Percentiles rank a stretch among this genome's conserved stretches.
Conservation (phyloP, 2,113 vertebrate genomes). For the Rafetus swinhoei region DNA sequence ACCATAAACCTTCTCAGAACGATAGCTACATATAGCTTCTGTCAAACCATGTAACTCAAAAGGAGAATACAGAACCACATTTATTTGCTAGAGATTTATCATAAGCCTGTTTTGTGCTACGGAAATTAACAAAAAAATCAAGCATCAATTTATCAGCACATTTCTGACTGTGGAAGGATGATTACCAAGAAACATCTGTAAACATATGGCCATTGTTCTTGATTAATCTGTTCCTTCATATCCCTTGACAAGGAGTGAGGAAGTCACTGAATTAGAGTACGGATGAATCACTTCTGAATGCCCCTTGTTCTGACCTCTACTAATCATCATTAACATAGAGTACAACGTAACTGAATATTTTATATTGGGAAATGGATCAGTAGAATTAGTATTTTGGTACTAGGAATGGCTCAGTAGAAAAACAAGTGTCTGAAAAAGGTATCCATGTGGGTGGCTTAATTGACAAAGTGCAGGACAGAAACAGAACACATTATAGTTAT, state of each 20-base stretch:
- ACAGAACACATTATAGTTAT: background rate
- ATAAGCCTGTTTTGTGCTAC: slow-evolving; percentile 51
- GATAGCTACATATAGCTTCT: background rate
- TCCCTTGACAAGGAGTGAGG: slow-evolving; percentile 49
- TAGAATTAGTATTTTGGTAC: slow-evolving; percentile 20
- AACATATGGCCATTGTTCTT: slow-evolving; percentile 66
- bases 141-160: slow-evolving; percentile 31
- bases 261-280: slow-evolving; percentile 30
- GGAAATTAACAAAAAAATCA: slow-evolving; percentile 38
- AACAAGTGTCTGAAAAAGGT: slow-evolving; percentile 27
- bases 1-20: background rate
- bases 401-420: slow-evolving; percentile 20
- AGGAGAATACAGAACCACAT: background rate
- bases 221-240: slow-evolving; percentile 70
- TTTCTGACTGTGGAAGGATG: slow-evolving; percentile 55
- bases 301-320: slow-evolving; percentile 50
- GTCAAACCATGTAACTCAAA: background rate
- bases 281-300: slow-evolving; percentile 26
- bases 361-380: slow-evolving; percentile 41
- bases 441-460: background rate
- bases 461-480: background rate
- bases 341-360: slow-evolving; percentile 72
- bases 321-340: slow-evolving; percentile 67
- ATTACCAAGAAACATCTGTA: slow-evolving; percentile 36
- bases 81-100: slow-evolving; percentile 42